Conservation (phyloP, 2,113 vertebrate species). For the Rhombomys opimus region DNA sequence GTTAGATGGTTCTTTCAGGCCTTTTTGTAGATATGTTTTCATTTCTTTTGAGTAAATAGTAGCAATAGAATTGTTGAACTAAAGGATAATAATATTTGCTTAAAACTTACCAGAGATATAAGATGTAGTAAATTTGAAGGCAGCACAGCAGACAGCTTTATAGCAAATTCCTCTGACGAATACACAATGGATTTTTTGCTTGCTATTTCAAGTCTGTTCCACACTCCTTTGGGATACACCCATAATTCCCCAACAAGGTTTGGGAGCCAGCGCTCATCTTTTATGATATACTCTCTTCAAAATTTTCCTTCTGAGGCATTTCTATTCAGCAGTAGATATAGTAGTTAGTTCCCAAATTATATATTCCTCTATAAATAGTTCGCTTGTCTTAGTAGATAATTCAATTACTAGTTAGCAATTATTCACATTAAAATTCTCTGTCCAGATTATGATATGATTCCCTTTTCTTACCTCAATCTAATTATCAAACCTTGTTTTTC, state of each 20-base stretch:
- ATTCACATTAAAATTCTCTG: conserved; percentile 1
- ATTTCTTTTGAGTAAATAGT: conserved; percentile 48
- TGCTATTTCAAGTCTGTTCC: neutral
- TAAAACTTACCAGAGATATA: conserved; percentile 47
- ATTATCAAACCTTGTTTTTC: neutral
- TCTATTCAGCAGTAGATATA: neutral
- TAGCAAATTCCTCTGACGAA: neutral
- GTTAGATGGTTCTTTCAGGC: neutral
- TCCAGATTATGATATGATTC: conserved; percentile 18
- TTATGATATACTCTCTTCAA: neutral
- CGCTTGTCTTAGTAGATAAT: neutral
- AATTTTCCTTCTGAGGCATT: neutral
- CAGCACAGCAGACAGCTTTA: neutral
- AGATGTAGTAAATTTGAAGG: neutral
- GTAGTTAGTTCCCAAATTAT: neutral
- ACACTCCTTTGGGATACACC: neutral
- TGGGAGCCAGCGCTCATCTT: neutral
- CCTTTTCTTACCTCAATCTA: neutral
- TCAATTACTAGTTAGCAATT: neutral
- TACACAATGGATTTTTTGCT: neutral
- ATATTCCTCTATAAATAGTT: neutral
- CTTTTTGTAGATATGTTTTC: neutral
- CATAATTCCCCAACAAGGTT: neutral
- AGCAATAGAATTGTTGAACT: neutral
- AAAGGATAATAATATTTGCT: neutral